Base-by-base conservation (phyloP, 2,888 invertebrate genomes). In the Nomada ruficornis region DNA sequence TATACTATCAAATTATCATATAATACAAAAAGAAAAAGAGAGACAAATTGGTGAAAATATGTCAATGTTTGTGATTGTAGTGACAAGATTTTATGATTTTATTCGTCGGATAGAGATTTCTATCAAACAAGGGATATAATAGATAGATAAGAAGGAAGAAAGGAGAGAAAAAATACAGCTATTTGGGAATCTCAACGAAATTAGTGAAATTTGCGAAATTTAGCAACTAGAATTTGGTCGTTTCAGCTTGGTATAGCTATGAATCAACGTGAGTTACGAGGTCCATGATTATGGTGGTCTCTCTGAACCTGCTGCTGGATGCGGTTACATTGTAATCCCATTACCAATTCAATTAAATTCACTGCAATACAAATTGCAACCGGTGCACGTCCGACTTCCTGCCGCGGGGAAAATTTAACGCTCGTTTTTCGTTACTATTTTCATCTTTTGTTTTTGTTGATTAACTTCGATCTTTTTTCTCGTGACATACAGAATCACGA, bases 181-280 rank as follows among this genome's bases (percentile, higher is more conserved):
- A 44, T 54, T 23, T 42, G 11, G 15, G 23, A 13, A 47, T 50
- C 36, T 2, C 2, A n/a, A 55, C 26, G 44, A 18, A 9, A 26
- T 23, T 11, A 52, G 36, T 20, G 62, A 71, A 77, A 83, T 82
- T 74, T 26, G 62, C 20, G 73, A 82, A 77, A 84, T 71, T 77
- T 73, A 67, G 63, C 52, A 77, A 83, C 77, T 80, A 69, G 59
- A 72, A 80, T 73, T 79, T 79, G 72, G 59, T 60, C 36, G 60
- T 65, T 54, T 47, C 26, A 13, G n/a, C 26, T 47, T 10, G 36
- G 60, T 20, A 63, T 59, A 59, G 59, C 63, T 74, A 60, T 84
- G 76, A 85, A 77, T 84, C 80, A 85, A 63, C 70, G 80, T 83
- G 77, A 84, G 44, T 80, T 86, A 84, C 65, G 73, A 80, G 64